phyloP scores from a whole-genome alignment of 35 echinoderm and acorn worm genomes.

The Hemicentrotus pulcherrimus region DNA sequence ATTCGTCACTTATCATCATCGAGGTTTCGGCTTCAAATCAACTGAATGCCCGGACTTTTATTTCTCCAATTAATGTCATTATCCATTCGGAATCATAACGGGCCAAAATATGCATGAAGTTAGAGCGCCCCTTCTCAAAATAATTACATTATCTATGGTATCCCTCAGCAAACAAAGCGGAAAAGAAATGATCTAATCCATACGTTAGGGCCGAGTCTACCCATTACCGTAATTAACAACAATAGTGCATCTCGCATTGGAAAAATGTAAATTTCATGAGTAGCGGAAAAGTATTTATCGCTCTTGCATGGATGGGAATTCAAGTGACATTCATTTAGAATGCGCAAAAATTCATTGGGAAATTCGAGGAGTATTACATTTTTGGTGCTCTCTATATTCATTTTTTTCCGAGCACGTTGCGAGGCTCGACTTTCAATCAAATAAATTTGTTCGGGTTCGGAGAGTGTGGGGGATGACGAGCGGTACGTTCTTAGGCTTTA shows the following conservation, averaged over 20 bases:
- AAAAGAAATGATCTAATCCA: background rate
- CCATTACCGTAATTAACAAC: constrained; percentile 11
- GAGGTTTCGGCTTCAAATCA: background rate
- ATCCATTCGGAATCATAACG: background rate
- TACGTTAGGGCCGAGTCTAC: background rate
- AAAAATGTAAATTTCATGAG: constrained; percentile 4
- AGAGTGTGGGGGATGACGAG: background rate
- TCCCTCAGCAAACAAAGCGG: background rate
- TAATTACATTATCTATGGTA: constrained; percentile 13
- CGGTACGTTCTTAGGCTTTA: background rate
- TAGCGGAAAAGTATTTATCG: constrained; percentile 8
- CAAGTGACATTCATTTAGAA: constrained; percentile 4
- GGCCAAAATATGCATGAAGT: background rate
- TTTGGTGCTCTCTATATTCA: background rate
- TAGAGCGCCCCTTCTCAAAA: background rate
- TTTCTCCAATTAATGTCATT: constrained; percentile 10
- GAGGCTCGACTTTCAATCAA: constrained; percentile 1
- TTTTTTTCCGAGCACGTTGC: background rate
- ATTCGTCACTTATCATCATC: background rate
- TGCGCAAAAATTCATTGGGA: background rate
- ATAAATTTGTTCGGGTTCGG: background rate
- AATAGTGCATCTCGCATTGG: constrained; percentile 9
- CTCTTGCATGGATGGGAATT: background rate
- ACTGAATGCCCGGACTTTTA: background rate
- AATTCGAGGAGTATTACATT: background rate